These are phyloP conservation scores for Bibio marci DNA, from an alignment of 2,888 invertebrate species.

Conservation along the genomic window DNA sequence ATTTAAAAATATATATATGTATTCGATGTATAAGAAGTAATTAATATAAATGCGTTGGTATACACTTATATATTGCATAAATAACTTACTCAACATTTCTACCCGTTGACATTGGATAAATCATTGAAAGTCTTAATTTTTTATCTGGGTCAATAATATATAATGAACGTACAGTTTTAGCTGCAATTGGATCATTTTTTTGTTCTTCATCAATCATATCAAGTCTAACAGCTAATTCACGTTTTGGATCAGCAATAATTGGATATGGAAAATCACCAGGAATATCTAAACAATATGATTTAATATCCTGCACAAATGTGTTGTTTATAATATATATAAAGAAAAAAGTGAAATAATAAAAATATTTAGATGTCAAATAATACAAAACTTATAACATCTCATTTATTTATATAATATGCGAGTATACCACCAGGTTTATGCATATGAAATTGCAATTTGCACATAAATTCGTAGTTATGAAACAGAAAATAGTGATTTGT, in stretches of 20 bases:
- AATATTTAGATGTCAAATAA: neutral
- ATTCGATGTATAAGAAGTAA: constrained; percentile 4
- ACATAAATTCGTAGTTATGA: no score
- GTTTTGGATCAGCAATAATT: constrained; percentile 59
- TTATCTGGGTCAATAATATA: constrained; percentile 70
- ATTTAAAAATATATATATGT: no score
- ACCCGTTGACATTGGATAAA: constrained; percentile 73
- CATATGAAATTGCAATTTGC: no score
- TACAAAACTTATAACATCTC: neutral
- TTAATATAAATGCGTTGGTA: constrained; percentile 1
- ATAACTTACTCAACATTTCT: constrained; percentile 63
- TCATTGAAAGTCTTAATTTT: constrained; percentile 59
- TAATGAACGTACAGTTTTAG: constrained; percentile 55
- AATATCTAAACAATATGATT: constrained; percentile 50
- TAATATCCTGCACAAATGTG: constrained; percentile 35
- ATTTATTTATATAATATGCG: neutral
- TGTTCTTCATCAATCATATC: constrained; percentile 68
- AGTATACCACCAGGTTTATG: neutral
- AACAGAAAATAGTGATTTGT: no score
- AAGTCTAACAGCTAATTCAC: constrained; percentile 50
- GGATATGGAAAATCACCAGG: constrained; percentile 62
- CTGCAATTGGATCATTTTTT: constrained; percentile 43
- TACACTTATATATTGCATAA: constrained; percentile 5
- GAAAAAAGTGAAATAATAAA: neutral
- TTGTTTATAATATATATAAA: neutral